Evolutionary conservation across 2,797 vertebrate genomes (phyloP).

Genomic region (Acropternis orthonyx): DNA sequence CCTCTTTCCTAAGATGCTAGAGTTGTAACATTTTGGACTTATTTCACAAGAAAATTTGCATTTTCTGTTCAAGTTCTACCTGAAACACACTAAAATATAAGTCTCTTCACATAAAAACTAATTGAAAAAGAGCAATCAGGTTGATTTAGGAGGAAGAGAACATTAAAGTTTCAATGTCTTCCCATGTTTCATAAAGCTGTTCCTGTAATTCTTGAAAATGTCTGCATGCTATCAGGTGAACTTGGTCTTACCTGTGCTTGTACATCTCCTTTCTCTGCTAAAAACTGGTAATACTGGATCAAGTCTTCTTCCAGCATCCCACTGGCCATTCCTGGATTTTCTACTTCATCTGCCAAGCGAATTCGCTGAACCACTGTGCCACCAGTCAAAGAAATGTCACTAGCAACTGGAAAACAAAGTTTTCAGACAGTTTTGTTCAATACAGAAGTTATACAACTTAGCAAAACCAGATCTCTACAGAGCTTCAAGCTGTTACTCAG

Average conservation of each 20-base stretch:
- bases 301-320: slow-evolving; percentile 98
- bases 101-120: neutral
- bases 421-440: neutral
- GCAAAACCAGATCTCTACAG: neutral
- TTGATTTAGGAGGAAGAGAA: neutral
- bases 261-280: slow-evolving; percentile 97
- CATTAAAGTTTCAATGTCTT: neutral
- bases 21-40: neutral
- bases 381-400: slow-evolving; percentile 93
- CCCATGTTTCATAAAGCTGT: neutral
- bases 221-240: neutral
- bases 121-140: neutral
- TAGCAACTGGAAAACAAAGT: slow-evolving; percentile 82
- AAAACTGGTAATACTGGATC: slow-evolving; percentile 98
- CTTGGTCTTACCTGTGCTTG: slow-evolving; percentile 89
- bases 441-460: neutral
- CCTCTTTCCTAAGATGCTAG: neutral
- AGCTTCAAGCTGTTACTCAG: neutral
- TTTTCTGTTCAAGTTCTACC: neutral
- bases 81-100: neutral
- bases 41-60: neutral
- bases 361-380: slow-evolving; percentile 95
- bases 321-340: slow-evolving; percentile 93
- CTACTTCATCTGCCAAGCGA: slow-evolving; percentile 91
- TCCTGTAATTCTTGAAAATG: neutral